These are phyloP conservation scores for Platysteira castanea DNA, from an alignment of 2,113 vertebrate species.

Conservation along the genomic window DNA sequence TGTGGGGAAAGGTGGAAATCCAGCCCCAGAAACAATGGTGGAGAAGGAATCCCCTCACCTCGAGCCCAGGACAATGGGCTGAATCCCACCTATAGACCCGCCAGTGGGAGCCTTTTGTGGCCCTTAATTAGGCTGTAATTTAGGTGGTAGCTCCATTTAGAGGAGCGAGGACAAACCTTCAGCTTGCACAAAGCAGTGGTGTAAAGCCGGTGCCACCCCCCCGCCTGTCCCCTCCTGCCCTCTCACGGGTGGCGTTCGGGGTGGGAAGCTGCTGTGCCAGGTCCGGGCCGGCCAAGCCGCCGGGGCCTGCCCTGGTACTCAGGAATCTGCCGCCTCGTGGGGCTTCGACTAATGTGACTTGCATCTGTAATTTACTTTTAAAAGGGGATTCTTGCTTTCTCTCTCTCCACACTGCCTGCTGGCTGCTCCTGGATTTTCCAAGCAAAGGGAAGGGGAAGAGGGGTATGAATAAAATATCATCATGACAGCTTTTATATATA, in stretches of 20 bases:
- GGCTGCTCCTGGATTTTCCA: constrained; percentile 64
- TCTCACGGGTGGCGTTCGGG: neutral
- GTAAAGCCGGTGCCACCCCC: neutral
- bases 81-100: neutral
- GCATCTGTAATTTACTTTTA: constrained; percentile 65
- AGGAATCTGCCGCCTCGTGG: neutral
- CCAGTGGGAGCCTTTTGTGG: rapidly evolving
- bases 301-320: neutral
- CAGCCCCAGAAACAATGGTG: neutral
- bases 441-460: constrained; percentile 56
- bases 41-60: neutral
- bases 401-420: constrained; percentile 42
- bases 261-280: neutral
- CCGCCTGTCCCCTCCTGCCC: neutral
- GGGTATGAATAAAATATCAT: constrained; percentile 71
- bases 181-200: neutral
- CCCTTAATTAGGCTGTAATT: neutral
- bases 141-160: neutral
- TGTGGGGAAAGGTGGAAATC: neutral
- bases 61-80: rapidly evolving
- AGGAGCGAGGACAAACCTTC: neutral
- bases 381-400: constrained; percentile 56
- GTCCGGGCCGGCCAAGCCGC: neutral
- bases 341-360: constrained; percentile 57
- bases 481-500: constrained; percentile 60